phyloP scores from a whole-genome alignment of 2,113 vertebrate species.

The Brienomyrus brachyistius region DNA sequence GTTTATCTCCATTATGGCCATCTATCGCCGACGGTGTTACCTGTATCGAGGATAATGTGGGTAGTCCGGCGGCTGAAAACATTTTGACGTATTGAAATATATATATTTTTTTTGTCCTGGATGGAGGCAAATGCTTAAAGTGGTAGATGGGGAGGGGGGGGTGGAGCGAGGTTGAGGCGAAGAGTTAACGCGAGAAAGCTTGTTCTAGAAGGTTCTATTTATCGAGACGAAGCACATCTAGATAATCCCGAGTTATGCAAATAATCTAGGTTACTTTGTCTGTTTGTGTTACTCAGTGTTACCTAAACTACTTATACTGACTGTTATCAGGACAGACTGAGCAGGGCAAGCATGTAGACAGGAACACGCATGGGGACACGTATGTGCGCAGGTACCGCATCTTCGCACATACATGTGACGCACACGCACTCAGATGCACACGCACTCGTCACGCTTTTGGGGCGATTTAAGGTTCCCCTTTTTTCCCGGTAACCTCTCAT shows the following conservation, averaged over 20 bases:
- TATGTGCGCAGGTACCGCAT: background rate
- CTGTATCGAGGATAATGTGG: slow-evolving; percentile 52
- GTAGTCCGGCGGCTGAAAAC: slow-evolving; percentile 69
- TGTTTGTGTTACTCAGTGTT: slow-evolving; percentile 16
- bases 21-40: slow-evolving; percentile 50
- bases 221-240: slow-evolving; percentile 54
- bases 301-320: background rate
- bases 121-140: slow-evolving; percentile 34
- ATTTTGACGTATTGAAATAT: slow-evolving; percentile 44
- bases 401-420: background rate
- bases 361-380: background rate
- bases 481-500: background rate
- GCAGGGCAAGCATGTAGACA: background rate
- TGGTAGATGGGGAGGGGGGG: slow-evolving; percentile 33
- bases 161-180: slow-evolving; percentile 49
- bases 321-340: background rate
- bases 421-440: background rate
- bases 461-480: background rate
- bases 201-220: slow-evolving; percentile 79
- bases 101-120: slow-evolving; percentile 40
- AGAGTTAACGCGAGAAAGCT: slow-evolving; percentile 71
- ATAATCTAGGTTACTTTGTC: slow-evolving; percentile 33
- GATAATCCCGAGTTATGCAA: slow-evolving; percentile 38
- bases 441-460: background rate
- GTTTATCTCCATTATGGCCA: slow-evolving; percentile 6